phyloP scores from a whole-genome alignment of 30 jellyfish, hydroid and myxozoan genomes.

The Hydractinia echinata region DNA sequence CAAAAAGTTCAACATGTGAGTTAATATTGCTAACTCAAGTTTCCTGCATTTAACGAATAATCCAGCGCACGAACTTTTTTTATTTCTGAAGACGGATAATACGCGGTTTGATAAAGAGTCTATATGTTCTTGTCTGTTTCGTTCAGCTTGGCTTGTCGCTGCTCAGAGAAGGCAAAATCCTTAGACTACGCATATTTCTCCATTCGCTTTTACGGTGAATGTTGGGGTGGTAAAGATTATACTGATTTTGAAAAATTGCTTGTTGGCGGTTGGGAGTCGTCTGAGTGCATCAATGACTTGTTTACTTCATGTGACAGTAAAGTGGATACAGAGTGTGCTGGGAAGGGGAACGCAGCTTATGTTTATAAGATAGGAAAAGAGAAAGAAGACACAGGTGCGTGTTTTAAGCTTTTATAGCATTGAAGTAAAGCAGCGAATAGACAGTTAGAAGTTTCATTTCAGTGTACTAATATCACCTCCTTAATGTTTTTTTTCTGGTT shows the following conservation, averaged over 20 bases:
- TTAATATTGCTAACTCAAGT: too few species aligned
- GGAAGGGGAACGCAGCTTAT: slow-evolving; percentile 46
- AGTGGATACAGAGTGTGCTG: slow-evolving; percentile 55
- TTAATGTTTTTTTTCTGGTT: too few species aligned
- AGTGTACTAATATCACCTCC: too few species aligned
- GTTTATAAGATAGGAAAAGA: slow-evolving; percentile 10
- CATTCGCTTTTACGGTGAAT: slow-evolving; percentile 30
- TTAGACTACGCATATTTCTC: slow-evolving; percentile 21
- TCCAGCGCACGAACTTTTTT: too few species aligned
- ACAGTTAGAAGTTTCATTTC: too few species aligned
- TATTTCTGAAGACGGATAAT: too few species aligned
- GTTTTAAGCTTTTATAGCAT: too few species aligned
- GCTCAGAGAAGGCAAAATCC: slow-evolving; percentile 20
- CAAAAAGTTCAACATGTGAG: too few species aligned
- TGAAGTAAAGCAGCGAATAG: too few species aligned
- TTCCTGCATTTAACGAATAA: too few species aligned
- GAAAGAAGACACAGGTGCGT: too few species aligned
- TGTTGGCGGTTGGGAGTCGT: slow-evolving; percentile 19
- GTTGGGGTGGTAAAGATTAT: slow-evolving; percentile 36
- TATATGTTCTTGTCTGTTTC: neutral
- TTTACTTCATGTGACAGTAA: slow-evolving; percentile 40
- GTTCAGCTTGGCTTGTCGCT: slow-evolving; percentile 48
- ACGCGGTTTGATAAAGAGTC: too few species aligned
- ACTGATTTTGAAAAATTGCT: neutral
- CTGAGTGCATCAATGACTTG: slow-evolving; percentile 25